phyloP scores from a whole-genome alignment of 2,113 vertebrate species.

The Stegastes partitus region DNA sequence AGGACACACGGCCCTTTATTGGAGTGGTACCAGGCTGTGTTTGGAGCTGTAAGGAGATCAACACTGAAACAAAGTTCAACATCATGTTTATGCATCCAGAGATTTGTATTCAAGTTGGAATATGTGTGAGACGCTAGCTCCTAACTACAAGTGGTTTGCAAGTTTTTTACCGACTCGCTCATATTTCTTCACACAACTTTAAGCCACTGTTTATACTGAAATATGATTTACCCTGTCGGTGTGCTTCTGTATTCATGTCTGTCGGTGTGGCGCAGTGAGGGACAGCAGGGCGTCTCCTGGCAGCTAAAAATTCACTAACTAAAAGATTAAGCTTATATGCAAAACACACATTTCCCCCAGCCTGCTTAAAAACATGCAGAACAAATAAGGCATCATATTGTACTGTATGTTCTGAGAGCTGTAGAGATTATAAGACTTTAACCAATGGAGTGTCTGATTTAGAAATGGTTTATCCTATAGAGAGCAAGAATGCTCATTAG shows the following conservation, averaged over 20 bases:
- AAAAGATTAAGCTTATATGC: background rate
- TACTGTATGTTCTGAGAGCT: no score
- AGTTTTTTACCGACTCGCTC: conserved; percentile 34
- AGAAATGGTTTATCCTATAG: no score
- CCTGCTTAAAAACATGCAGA: background rate
- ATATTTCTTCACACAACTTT: background rate
- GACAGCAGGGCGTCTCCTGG: background rate
- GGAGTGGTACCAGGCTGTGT: conserved; percentile 38
- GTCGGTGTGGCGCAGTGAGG: background rate
- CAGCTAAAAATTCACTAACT: background rate
- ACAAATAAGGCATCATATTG: background rate
- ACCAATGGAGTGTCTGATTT: no score
- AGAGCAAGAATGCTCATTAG: no score
- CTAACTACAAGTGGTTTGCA: background rate
- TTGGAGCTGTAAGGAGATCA: conserved; percentile 63
- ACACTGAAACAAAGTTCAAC: conserved; percentile 48
- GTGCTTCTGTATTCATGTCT: conserved; percentile 1
- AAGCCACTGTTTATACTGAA: background rate
- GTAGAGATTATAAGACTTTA: no score
- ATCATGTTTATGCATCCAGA: conserved; percentile 17
- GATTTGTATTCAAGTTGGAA: conserved; percentile 19
- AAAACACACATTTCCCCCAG: background rate
- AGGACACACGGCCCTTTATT: conserved; percentile 43
- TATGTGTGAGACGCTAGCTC: conserved; percentile 1
- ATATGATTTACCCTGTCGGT: background rate